phyloP scores from a whole-genome alignment of 2,113 vertebrate genomes.

The Morphnarchus princeps region DNA sequence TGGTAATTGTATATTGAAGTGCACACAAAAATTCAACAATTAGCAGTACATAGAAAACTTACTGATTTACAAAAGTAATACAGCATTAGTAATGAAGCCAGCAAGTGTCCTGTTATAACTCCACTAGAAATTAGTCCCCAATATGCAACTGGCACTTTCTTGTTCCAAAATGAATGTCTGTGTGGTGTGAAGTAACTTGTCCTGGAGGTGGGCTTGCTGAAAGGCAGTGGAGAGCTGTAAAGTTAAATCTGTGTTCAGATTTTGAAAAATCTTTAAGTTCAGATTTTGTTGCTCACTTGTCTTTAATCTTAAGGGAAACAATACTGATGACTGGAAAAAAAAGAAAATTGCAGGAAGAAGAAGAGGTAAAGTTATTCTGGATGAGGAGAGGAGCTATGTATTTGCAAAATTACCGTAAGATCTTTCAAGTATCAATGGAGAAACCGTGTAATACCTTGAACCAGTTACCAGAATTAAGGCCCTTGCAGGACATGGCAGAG shows the following conservation, averaged over 20 bases:
- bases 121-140: neutral
- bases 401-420: neutral
- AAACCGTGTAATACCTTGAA: neutral
- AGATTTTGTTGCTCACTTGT: neutral
- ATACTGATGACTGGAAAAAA: neutral
- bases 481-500: neutral
- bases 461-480: neutral
- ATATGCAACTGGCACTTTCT: neutral
- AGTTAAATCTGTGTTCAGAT: neutral
- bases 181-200: neutral
- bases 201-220: neutral
- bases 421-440: neutral
- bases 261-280: neutral
- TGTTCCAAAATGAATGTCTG: neutral
- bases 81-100: neutral
- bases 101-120: neutral
- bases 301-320: neutral
- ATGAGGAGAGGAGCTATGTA: neutral
- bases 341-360: rapidly evolving
- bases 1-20: neutral
- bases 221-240: neutral
- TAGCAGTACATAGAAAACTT: neutral
- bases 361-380: neutral
- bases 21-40: neutral
- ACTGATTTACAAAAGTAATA: neutral